Conservation (phyloP, 2,113 vertebrate species). For the Zosterops japonicus region DNA sequence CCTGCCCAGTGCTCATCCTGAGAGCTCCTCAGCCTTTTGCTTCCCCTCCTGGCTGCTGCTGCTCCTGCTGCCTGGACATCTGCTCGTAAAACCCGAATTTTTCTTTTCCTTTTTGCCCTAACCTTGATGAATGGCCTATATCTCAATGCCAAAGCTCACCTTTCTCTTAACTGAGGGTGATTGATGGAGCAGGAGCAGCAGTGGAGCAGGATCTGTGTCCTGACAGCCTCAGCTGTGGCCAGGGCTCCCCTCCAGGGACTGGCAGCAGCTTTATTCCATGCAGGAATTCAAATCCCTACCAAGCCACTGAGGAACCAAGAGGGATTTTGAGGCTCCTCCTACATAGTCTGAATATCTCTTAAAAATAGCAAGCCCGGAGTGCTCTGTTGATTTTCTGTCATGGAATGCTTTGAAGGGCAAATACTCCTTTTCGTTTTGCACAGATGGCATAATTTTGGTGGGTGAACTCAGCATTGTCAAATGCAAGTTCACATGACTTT, state of each 20-base stretch:
- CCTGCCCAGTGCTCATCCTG: fast-evolving
- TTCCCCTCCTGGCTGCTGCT: not conserved
- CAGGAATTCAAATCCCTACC: not conserved
- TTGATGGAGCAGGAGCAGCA: not conserved
- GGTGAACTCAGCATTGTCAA: not conserved
- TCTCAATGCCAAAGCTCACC: not conserved
- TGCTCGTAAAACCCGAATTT: not conserved
- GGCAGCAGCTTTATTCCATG: not conserved
- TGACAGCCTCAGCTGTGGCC: not conserved
- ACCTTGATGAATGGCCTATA: not conserved
- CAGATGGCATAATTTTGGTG: not conserved
- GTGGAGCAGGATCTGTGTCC: not conserved
- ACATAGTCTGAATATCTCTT: not conserved
- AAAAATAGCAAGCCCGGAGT: not conserved
- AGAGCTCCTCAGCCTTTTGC: fast-evolving
- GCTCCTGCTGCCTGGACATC: not conserved
- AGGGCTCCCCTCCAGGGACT: not conserved
- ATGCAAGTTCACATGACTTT: not conserved
- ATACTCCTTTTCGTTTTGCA: not conserved
- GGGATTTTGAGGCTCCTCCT: not conserved
- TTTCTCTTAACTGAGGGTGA: not conserved
- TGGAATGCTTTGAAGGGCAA: not conserved
- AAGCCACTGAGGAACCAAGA: not conserved
- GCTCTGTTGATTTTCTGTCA: not conserved
- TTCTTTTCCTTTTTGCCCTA: not conserved